Evolutionary conservation across 2,797 vertebrate species (phyloP).

Genomic region (Trichosurus vulpecula): DNA sequence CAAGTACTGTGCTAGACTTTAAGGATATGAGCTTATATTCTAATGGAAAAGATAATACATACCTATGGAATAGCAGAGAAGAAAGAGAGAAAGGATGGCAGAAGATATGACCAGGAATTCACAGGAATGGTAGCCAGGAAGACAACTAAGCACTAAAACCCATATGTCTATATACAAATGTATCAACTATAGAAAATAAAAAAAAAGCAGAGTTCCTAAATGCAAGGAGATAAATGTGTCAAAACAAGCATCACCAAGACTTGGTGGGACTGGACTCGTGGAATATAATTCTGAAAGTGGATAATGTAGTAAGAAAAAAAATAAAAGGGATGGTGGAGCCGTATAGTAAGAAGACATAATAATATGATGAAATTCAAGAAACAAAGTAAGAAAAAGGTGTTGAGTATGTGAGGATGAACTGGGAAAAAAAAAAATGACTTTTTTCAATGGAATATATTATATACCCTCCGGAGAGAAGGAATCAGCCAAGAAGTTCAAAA

Average conservation of each 20-base stretch:
- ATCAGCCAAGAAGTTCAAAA: background rate
- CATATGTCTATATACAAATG: background rate
- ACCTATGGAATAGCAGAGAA: background rate
- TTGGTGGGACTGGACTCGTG: background rate
- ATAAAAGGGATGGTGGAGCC: background rate
- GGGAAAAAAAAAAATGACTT: background rate
- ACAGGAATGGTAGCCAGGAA: background rate
- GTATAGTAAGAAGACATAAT: background rate
- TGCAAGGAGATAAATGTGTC: background rate
- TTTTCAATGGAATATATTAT: background rate
- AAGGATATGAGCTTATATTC: background rate
- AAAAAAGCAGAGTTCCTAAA: background rate
- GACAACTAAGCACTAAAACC: background rate
- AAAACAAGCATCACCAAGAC: background rate
- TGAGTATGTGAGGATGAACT: background rate
- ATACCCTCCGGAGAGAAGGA: background rate
- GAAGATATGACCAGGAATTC: background rate
- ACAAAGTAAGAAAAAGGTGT: background rate
- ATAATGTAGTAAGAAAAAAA: background rate
- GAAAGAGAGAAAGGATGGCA: background rate
- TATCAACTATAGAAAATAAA: background rate
- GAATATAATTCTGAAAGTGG: background rate
- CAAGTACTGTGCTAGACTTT: background rate
- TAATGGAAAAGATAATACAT: background rate
- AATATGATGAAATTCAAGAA: background rate